Base-by-base conservation (phyloP, 2,888 invertebrate genomes). In the Actias luna region DNA sequence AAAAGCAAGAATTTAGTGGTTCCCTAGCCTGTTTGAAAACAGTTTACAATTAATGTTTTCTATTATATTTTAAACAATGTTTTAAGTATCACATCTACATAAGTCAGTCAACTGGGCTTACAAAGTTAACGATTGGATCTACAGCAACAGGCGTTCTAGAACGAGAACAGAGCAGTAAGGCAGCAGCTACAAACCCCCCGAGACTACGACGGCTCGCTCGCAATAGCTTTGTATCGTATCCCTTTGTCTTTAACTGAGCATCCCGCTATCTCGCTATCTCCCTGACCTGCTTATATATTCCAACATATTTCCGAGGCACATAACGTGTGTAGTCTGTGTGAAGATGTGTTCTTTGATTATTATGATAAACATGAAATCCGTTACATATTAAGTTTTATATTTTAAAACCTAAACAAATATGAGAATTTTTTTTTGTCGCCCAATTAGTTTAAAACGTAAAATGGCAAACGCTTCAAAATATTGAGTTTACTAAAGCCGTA, bases 161-260 rank as follows among this genome's bases (percentile, higher is more conserved):
- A 64, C 65, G 71, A 73, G 74, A 75, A 75, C 74, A 67, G 67
- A 74, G 74, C 70, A 72, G 71, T 75, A 74, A 65, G 63, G 73
- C 70, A 69, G 70, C 71, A 68, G 74, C 77, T 78, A 66, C 78
- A 81, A 75, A 71, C 73, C 78, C 72, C 74, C 67, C 62, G 83
- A 78, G 83, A 81, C 75, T 77, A 75, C 71, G 72, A 67, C 71
- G 72, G 78, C 77, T 81, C 74, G 73, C 74, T 72, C 74, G 69
- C 74, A 82, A 84, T 82, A 79, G 81, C 79, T 83, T 81, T 78
- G 76, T 78, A 75, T 71, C 74, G 73, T 78, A 72, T 77, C 79
- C 79, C 76, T 83, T 84, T 82, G 81, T 82, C 77, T 79, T 79
- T 77, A 77, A 77, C 76, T 73, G 77, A 80, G 74, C 78, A 77